Evolutionary conservation across 2,797 vertebrate species (phyloP).

Genomic region (Echiichthys vipera): DNA sequence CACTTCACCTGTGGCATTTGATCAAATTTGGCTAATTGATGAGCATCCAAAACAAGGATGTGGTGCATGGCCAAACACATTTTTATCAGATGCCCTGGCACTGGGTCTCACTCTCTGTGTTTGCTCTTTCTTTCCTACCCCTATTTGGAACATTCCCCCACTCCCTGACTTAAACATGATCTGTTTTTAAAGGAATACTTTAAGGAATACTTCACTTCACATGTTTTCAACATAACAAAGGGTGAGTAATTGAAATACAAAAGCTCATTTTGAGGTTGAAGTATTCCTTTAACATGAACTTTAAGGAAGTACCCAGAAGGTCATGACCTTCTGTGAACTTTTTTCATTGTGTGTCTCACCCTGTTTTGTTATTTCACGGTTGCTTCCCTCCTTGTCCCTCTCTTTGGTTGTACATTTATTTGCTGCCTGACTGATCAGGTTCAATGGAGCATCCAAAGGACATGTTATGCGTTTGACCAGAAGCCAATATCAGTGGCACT

Average conservation of each 20-base stretch:
- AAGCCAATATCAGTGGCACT: conserved; percentile 76
- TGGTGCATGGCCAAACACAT: conserved; percentile 62
- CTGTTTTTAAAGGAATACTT: too few relatives aligned
- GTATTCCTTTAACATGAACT: conserved; percentile 26
- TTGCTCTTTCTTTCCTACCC: conserved; percentile 31
- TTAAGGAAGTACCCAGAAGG: conserved; percentile 16
- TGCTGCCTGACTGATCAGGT: conserved; percentile 79
- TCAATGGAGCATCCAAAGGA: conserved; percentile 78
- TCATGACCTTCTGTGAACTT: conserved; percentile 26
- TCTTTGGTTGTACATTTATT: conserved; percentile 83
- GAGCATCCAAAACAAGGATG: conserved; percentile 51
- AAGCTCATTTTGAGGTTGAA: too few relatives aligned
- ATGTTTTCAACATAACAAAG: too few relatives aligned
- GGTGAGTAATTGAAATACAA: too few relatives aligned
- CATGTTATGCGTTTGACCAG: conserved; percentile 76
- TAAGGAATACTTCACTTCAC: too few relatives aligned
- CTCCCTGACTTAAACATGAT: conserved; percentile 39
- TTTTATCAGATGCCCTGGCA: conserved; percentile 68
- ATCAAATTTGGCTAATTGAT: conserved; percentile 63
- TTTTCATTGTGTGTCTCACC: conserved; percentile 9
- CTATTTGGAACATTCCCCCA: conserved; percentile 32
- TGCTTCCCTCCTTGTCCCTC: conserved; percentile 49
- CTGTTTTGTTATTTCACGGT: conserved; percentile 42
- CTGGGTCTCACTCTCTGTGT: conserved; percentile 17
- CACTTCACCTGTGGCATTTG: conserved; percentile 54